Base-by-base conservation (phyloP, 2,888 invertebrate species). In the Crossocerus cetratus region DNA sequence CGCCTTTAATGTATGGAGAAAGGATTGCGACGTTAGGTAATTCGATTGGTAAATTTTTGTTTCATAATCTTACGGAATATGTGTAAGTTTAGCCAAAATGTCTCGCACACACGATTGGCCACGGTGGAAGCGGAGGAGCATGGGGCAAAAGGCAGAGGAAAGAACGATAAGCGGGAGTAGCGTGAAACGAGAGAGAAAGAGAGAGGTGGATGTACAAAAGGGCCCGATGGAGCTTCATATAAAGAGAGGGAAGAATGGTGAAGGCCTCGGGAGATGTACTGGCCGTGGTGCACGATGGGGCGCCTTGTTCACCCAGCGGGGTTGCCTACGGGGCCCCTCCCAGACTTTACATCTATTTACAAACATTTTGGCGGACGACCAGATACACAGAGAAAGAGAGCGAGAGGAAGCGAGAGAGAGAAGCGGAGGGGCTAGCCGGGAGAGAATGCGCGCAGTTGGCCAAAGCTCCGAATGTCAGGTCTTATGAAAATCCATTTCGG, bases 271-370 rank as follows among this genome's bases (percentile, higher is more conserved):
- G 82, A 82, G 78, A 82, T 82, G 78, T 80, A 82, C 80, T 69
- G 77, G 71, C 74, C 71, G 75, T 67, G 68, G 80, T 69, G 69
- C 88, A 67, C 89, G 79, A 84, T 88, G 88, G 89, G 89, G 89
- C 74, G 86, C 82, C 89, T 81, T 86, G 86, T 86, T 85, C 84
- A 79, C 86, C 61, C 89, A 86, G 88, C 88, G 78, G 88, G 89
- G 75, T 74, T 82, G 75, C 79, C 81, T 77, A 32, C 57, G 65
- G 72, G 70, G 84, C 84, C 85, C 86, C 86, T 83, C 85, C 87
- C 83, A 81, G 84, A 86, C 81, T 87, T 84, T 85, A 84, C 83
- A 86, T 86, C 86, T 88, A 89, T 89, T 89, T 89, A 89, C 89
- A 86, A 89, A 89, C 87, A 89, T 89, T 89, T 89, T 88, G 88